phyloP scores from a whole-genome alignment of 2,888 invertebrate species.

The Phania funesta region DNA sequence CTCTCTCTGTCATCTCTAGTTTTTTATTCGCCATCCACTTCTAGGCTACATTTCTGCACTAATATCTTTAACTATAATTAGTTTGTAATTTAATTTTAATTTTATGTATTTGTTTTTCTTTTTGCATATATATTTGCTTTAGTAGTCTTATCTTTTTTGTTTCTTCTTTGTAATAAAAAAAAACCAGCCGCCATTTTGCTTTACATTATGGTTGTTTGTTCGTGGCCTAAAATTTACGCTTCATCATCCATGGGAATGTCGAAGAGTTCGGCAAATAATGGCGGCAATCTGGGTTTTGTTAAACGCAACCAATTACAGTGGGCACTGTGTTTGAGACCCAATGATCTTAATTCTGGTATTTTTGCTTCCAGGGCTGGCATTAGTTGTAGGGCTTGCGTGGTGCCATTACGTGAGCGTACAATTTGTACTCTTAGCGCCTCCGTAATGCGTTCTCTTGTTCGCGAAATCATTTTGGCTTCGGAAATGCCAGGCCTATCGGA shows the following conservation, averaged over 20 bases:
- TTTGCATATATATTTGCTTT: constrained; percentile 56
- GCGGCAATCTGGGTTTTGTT: constrained; percentile 90
- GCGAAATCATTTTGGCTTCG: constrained; percentile 89
- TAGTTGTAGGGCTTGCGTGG: constrained; percentile 80
- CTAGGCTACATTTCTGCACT: constrained; percentile 1
- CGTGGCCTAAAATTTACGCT: constrained; percentile 70
- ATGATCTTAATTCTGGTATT: constrained; percentile 88
- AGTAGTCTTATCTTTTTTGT: constrained; percentile 63
- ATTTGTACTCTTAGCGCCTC: constrained; percentile 94
- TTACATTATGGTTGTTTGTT: constrained; percentile 3
- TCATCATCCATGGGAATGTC: constrained; percentile 95
- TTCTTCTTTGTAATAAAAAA: constrained; percentile 33
- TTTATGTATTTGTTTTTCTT: constrained; percentile 32
- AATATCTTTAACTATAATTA: constrained; percentile 3
- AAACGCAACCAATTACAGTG: constrained; percentile 94
- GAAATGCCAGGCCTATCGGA: constrained; percentile 90
- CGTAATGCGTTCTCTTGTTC: constrained; percentile 89
- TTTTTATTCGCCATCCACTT: background rate
- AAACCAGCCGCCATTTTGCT: constrained; percentile 57
- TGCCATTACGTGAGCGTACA: constrained; percentile 79
- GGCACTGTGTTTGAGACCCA: constrained; percentile 91
- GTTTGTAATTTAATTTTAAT: constrained; percentile 5
- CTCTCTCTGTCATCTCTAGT: background rate
- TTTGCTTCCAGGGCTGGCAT: constrained; percentile 82
- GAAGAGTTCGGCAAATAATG: constrained; percentile 97